Evolutionary conservation across 1,140 invertebrate species (phyloP).

Genomic region (honey bee (Apis mellifera)): Amel_HAv3.1 CM009938.2:7890501-7891000

Average conservation of each 20-base stretch:
- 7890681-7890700: too few species aligned
- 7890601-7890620: too few species aligned
- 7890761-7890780: constrained; percentile 47
- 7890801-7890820: constrained; percentile 29
- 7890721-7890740: constrained; percentile 33
- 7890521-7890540: too few species aligned
- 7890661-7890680: too few species aligned
- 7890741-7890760: constrained; percentile 56
- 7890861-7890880: constrained; percentile 71
- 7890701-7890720: neutral
- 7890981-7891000: neutral
- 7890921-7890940: constrained; percentile 60
- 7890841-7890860: constrained; percentile 41
- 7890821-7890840: constrained; percentile 63
- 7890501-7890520: too few species aligned
- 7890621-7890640: too few species aligned
- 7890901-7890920: constrained; percentile 58
- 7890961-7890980: neutral
- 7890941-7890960: neutral
- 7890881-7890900: constrained; percentile 70
- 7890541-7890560: too few species aligned
- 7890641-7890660: too few species aligned
- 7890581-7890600: too few species aligned
- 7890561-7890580: too few species aligned
- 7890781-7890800: constrained; percentile 53